These are phyloP conservation scores for Rhagonycha lutea DNA, from an alignment of 2,888 invertebrate genomes.

Conservation along the genomic window DNA sequence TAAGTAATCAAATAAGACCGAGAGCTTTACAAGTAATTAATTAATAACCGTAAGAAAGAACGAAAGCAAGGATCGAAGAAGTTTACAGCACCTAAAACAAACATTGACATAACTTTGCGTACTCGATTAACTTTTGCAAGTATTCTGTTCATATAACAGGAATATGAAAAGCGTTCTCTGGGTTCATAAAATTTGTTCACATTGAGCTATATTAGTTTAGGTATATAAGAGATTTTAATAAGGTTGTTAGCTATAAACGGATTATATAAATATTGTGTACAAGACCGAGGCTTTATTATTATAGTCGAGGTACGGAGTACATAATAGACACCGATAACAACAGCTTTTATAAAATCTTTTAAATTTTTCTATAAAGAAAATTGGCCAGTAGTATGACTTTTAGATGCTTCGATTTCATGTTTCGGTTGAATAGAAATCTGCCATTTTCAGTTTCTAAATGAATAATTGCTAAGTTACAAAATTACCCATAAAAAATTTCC, in stretches of 20 bases:
- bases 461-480: too few relatives aligned
- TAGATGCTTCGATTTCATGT: neutral
- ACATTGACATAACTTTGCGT: conserved; percentile 21
- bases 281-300: neutral
- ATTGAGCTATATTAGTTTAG: neutral
- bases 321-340: neutral
- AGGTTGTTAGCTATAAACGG: neutral
- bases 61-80: conserved; percentile 13
- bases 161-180: neutral
- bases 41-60: conserved; percentile 21
- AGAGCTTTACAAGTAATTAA: conserved; percentile 19
- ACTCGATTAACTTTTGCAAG: conserved; percentile 22
- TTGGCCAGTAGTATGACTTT: neutral
- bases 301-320: neutral
- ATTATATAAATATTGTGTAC: neutral
- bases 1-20: conserved; percentile 7
- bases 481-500: too few relatives aligned
- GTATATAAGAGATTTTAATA: neutral
- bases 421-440: neutral
- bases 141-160: conserved; percentile 15
- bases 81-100: conserved; percentile 21
- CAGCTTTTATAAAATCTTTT: neutral
- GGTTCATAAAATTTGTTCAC: conserved; percentile 6
- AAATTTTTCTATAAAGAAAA: neutral
- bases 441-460: too few relatives aligned